Base-by-base conservation (phyloP, 2,797 vertebrate genomes). In the Steatocranus sp. region DNA sequence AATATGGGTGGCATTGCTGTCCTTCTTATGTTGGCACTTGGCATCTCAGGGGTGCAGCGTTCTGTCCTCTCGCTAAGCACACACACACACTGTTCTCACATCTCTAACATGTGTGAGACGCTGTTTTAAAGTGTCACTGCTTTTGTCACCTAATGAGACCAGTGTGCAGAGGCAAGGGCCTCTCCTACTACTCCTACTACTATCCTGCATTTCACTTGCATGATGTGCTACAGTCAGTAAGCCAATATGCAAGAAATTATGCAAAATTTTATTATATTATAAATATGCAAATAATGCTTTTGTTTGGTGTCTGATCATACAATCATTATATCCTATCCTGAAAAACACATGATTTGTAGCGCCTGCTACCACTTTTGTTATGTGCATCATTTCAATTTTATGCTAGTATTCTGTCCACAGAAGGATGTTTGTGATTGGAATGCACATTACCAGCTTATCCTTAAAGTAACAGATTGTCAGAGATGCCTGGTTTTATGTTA, bases 1-100 rank as follows among this genome's bases (percentile, higher is more conserved):
- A 92, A 78, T 61, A 76, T 50, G 68, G 76, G 81, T 81, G 80
- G 49, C 86, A 85, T 83, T 1, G 3, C 79, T 63, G 84, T 76
- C 86, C 85, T 81, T 89, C 80, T 83, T 70, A 5, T 73, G 82
- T 87, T 83, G 75, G 46, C 85, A 75, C 78, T 83, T 86, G 82
- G 83, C 81, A 51, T 88, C 50, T 49, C 46, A 63, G 68, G 63
- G 75, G 48, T 70, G 50, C 74, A 38, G 73, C 30, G 30, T 15
- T 75, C 50, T 23, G 38, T 48, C 83, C 80, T 87, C 23, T 61
- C 38, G 4, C 77, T 61, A 70, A 36, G 38, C 61, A 32, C 34
- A 54, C 81, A 49, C 79, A 83, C 66, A 75, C 74, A 58, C 56
- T 41, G 41, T 61, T 36, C 12, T 87, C 87, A 86, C 92, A 91